Percentiles rank a stretch among this genome's conserved stretches.
These are phyloP conservation scores for Cladorhizidae sp. DNA, from an alignment of 37 sponge, comb jelly and placozoan genomes.

Conservation along the genomic window DNA sequence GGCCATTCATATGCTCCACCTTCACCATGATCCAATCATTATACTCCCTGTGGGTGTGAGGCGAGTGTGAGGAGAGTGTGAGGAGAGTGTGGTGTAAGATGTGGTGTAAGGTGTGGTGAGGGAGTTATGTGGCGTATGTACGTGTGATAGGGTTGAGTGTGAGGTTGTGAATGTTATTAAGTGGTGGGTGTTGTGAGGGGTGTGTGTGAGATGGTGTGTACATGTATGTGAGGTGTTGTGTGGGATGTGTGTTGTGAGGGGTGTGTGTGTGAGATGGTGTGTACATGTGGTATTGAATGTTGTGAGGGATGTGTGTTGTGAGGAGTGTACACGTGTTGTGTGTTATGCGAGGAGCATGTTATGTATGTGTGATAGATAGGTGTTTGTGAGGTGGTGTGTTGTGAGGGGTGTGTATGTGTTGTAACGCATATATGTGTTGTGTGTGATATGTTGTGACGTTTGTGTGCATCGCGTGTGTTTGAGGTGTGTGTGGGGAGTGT, in stretches of 20 bases:
- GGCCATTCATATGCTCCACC: slow-evolving; percentile 20
- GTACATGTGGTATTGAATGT: not conserved
- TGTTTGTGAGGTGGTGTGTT: too few species aligned
- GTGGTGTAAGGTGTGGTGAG: not conserved
- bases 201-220: not conserved
- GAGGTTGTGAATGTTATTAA: slow-evolving; percentile 31
- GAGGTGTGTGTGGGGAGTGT: too few species aligned
- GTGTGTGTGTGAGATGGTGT: not conserved
- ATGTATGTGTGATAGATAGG: too few species aligned
- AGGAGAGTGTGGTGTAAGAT: not conserved
- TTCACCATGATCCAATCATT: slow-evolving; percentile 34
- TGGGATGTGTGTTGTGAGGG: not conserved
- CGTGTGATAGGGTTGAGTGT: slow-evolving; percentile 23
- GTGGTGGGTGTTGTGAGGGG: slow-evolving; percentile 13
- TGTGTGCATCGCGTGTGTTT: too few species aligned
- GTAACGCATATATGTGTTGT: too few species aligned
- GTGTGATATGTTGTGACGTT: too few species aligned
- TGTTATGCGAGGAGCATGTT: too few species aligned
- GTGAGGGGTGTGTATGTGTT: too few species aligned
- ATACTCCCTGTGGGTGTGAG: slow-evolving; percentile 18
- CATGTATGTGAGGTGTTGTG: not conserved
- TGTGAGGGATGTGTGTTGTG: not conserved
- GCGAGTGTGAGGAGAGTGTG: not conserved
- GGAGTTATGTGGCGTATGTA: not conserved
- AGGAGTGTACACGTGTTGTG: not conserved